Evolutionary conservation across 2,888 invertebrate species (phyloP).

Genomic region (Scaptodrosophila latifasciaeformis): DNA sequence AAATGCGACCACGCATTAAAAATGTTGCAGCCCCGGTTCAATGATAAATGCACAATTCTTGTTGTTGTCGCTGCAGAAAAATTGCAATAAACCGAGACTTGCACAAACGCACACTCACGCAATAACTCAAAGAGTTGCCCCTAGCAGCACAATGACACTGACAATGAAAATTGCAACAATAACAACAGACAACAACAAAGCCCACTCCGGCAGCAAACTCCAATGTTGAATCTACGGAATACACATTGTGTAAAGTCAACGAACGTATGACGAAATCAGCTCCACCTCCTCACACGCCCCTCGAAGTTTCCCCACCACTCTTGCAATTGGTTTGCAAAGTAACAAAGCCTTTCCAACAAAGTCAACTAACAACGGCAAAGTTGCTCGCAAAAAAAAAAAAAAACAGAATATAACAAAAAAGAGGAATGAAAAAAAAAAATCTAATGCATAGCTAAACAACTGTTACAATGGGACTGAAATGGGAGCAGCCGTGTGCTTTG

Average conservation of each 20-base stretch:
- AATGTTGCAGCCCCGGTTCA: no score
- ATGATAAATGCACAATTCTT: no score
- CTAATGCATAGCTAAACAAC: conserved; percentile 62
- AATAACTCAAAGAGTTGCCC: neutral
- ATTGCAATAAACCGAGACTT: no score
- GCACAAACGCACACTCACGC: neutral
- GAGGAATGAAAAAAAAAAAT: conserved; percentile 14
- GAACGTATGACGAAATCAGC: conserved; percentile 44
- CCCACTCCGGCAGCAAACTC: conserved; percentile 31
- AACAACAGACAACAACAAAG: no score
- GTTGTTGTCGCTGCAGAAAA: no score
- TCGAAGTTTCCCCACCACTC: conserved; percentile 16
- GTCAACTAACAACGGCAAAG: no score
- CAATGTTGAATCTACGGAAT: conserved; percentile 21
- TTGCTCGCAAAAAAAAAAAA: no score
- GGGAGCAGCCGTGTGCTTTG: conserved; percentile 23
- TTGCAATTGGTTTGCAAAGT: no score
- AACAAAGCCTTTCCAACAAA: no score
- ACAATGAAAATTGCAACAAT: conserved; percentile 58
- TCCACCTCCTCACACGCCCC: conserved; percentile 13
- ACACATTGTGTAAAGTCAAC: conserved; percentile 46
- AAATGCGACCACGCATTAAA: no score
- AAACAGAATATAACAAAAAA: no score
- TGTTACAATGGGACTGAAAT: conserved; percentile 22
- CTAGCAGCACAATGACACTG: conserved; percentile 55